Base-by-base conservation (phyloP, 2,797 vertebrate genomes). In the Glyptemys insculpta region DNA sequence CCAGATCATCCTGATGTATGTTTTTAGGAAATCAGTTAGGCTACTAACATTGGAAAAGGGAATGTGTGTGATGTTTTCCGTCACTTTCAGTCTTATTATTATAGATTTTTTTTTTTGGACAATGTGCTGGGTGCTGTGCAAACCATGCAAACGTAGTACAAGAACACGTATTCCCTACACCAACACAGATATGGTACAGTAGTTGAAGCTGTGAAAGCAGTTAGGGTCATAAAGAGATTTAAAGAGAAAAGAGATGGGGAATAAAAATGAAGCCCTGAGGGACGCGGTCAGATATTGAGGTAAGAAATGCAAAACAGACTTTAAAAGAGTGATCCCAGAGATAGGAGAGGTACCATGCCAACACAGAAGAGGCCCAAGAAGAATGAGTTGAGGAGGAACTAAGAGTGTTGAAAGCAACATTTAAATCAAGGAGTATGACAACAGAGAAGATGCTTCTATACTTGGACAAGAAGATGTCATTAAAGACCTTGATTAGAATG, bases 181-280 rank as follows among this genome's bases (percentile, higher is more conserved):
- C 62, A 62, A 6, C 12, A 25, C 12, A 27, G 0, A 1, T 34
- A 2, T 50, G 34, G 23, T n/a, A 25, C 2, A 34, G 47, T 12
- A 84, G 57, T 37, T 81, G 3, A 27, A 53, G 56, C 14, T 44
- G 19, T n/a, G 78, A 95, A 29, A 11, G 11, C 4, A 31, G 54
- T 78, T 12, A 8, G 14, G 1, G 5, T 57, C 44, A 31, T 7
- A 78, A 78, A 15, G 27, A 31, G 37, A 44, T 44, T n/a, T 65
- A 65, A n/a, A 65, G 16, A 62, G 59, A 72, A 72, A 41, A 72
- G n/a, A 37, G 54, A 16, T 57, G 37, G 27, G 54, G 16, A 81
- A 25, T 54, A 29, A 57, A 54, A 57, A 76, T 47, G 72, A 76
- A 76, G 12, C 41, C 23, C 11, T 76, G 23, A 76, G 6, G 11